phyloP scores from a whole-genome alignment of 2,888 invertebrate species.

The Aphidius colemani region DNA sequence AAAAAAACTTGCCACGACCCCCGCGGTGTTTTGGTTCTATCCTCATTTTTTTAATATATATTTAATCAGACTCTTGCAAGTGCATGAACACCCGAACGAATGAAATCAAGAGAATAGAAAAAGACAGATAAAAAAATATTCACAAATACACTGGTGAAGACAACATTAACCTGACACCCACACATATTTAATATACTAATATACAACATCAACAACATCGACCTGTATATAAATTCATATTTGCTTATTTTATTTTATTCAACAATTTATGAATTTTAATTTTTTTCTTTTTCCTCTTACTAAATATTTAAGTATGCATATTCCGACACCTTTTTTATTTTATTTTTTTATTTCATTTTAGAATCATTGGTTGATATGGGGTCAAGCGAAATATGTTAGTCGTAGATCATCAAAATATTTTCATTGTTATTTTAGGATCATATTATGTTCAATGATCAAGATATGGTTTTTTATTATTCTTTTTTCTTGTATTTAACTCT shows the following conservation, averaged over 20 bases:
- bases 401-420: conserved; percentile 60
- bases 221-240: conserved; percentile 13
- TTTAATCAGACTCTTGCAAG: conserved; percentile 54
- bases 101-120: neutral
- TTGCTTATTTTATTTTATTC: conserved; percentile 26
- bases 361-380: conserved; percentile 50
- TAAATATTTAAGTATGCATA: conserved; percentile 39
- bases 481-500: conserved; percentile 12
- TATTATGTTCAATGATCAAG: conserved; percentile 37
- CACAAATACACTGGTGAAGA: conserved; percentile 24
- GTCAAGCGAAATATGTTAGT: conserved; percentile 54
- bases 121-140: conserved; percentile 6
- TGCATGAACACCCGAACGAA: conserved; percentile 33
- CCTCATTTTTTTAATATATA: conserved; percentile 51
- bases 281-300: conserved; percentile 28
- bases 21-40: conserved; percentile 47
- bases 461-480: neutral
- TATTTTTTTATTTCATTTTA: neutral
- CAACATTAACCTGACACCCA: conserved; percentile 52
- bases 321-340: conserved; percentile 53
- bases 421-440: conserved; percentile 57
- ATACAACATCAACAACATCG: too few species aligned
- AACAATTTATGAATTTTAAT: conserved; percentile 23
- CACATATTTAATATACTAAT: conserved; percentile 35
- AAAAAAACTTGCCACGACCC: conserved; percentile 56